A percentile compares a stretch with the other conserved stretches of the same genome.
These are phyloP conservation scores for Limonius californicus DNA, from an alignment of 1,140 invertebrate species.

Conservation along the genomic window DNA sequence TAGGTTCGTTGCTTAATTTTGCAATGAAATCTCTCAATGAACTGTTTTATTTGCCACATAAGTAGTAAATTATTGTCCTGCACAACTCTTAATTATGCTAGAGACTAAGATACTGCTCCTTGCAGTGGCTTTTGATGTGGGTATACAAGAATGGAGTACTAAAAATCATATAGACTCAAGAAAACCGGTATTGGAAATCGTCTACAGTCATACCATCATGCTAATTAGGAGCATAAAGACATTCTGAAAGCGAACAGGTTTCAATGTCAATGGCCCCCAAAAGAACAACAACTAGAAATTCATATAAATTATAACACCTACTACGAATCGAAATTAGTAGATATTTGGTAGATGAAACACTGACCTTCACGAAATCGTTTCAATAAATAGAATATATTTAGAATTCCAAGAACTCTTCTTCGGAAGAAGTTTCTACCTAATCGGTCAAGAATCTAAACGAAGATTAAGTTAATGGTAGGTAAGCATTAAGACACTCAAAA, in stretches of 20 bases:
- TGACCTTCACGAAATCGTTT: neutral
- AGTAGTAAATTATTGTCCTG: no score
- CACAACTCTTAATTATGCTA: no score
- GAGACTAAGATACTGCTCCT: no score
- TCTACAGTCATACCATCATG: neutral
- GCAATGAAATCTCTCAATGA: no score
- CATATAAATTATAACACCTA: neutral
- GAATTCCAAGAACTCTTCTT: no score
- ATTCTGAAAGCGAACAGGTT: neutral
- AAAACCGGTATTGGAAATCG: slow-evolving; percentile 1
- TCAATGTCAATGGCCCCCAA: neutral
- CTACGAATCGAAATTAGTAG: neutral
- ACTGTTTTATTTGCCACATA: no score
- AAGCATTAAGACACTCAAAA: no score
- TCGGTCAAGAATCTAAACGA: no score
- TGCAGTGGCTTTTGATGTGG: neutral
- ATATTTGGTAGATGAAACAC: neutral
- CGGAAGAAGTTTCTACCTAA: no score
- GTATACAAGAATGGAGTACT: neutral
- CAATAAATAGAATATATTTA: no score
- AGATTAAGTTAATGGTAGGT: no score
- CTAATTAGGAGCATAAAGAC: neutral
- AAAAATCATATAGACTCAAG: neutral
- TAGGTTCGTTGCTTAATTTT: no score
- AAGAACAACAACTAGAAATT: neutral